Percentiles rank a stretch among this genome's conserved stretches.
Conservation (phyloP, 2,113 vertebrate species). For the Neogobius melanostomus region DNA sequence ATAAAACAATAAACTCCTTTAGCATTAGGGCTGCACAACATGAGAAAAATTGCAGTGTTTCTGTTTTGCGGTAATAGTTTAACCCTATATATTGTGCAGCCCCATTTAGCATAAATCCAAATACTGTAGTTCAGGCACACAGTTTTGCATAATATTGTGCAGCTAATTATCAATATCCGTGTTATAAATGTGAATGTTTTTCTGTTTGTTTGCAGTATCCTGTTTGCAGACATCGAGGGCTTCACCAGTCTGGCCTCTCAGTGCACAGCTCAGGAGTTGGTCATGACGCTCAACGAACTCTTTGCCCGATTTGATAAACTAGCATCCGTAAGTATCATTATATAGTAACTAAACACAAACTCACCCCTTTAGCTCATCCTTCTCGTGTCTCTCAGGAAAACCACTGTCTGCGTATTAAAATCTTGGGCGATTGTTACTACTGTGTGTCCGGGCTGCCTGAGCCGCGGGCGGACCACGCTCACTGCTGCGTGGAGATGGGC, state of each 20-base stretch:
- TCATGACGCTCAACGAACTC: slow-evolving; percentile 96
- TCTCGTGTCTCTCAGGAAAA: slow-evolving; percentile 81
- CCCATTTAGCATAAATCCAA: too few relatives aligned
- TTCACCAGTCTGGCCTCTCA: slow-evolving; percentile 95
- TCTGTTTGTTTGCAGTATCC: slow-evolving; percentile 79
- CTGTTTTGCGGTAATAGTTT: too few relatives aligned
- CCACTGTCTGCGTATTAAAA: slow-evolving; percentile 95
- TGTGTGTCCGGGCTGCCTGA: slow-evolving; percentile 93
- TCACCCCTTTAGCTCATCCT: not conserved
- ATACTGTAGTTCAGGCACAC: not conserved
- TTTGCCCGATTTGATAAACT: slow-evolving; percentile 95
- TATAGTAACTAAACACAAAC: not conserved
- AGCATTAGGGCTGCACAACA: too few relatives aligned
- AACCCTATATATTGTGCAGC: too few relatives aligned
- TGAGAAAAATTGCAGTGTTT: too few relatives aligned
- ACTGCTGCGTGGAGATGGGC: slow-evolving; percentile 98
- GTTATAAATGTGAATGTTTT: not conserved
- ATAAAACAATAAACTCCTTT: too few relatives aligned
- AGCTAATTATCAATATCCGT: not conserved
- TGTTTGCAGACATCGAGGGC: slow-evolving; percentile 95
- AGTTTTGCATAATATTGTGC: not conserved
- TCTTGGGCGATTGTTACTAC: slow-evolving; percentile 95
- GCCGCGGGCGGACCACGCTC: slow-evolving; percentile 90
- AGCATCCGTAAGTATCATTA: slow-evolving; percentile 82
- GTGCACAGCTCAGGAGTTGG: slow-evolving; percentile 95